Base-by-base conservation (phyloP, 2,888 invertebrate species). In the Pristionchus japonicus region DNA sequence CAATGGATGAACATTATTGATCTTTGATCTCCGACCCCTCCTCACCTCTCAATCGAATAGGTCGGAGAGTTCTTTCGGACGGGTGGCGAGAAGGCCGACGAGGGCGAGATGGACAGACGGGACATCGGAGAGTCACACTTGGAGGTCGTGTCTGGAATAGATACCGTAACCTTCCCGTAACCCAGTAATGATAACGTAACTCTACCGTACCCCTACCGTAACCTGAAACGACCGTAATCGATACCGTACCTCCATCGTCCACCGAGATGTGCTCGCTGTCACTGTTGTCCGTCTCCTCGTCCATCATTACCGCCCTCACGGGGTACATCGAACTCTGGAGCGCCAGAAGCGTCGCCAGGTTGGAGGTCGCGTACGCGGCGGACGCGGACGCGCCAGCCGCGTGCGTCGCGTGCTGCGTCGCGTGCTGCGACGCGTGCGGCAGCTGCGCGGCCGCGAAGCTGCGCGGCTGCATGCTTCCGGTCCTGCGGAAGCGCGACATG, bases 391-490 rank as follows among this genome's bases (percentile, higher is more conserved):
- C 49, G 80, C 80, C 80, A 47, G 47, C n/a, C 9, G 43, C 49
- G 15, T 9, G 52, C 31, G 27, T 13, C 47, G 27, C 47, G 15
- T 9, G 52, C 31, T 13, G 27, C 47, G 27, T 27, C 17, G 47
- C 47, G 47, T 11, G 27, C n/a, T n/a, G n/a, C 82, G 31, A 9
- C 9, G 31, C 34, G 17, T 77, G 77, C 31, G 47, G 47, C 57
- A 20, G 47, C 43, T 52, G 52, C 11, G 77, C 37, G 11, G 37
- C 47, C 2, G 77, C 57, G 84, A 87, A 89, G 31, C 91, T 91
- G 61, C 93, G 91, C 13, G 93, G 93, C 64, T 91, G 90, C 89
- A 93, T 92, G 64, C 91, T 91, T 49, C 93, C 93, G 3, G 93
- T 93, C 4, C 92, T 90, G 15, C 93, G 93, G 89, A 92, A 93